Evolutionary conservation across 2,888 invertebrate species (phyloP).

Genomic region (Drosophila neonasuta): DNA sequence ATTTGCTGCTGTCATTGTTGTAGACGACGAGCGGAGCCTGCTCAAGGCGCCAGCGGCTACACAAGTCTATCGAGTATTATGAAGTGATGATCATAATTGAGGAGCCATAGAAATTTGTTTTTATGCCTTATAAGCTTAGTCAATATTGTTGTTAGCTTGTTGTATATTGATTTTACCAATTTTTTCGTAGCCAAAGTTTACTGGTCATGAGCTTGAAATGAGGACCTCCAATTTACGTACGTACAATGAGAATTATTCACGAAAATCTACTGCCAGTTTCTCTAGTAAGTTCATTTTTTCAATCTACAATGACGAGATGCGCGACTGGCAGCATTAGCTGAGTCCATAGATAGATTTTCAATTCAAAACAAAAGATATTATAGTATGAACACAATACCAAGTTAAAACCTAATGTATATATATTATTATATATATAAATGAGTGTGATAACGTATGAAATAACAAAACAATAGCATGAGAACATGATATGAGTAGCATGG

Average conservation of each 20-base stretch:
- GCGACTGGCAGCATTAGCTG: slow-evolving; percentile 22
- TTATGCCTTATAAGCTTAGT: slow-evolving; percentile 37
- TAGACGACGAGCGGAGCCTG: slow-evolving; percentile 35
- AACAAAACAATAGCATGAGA: slow-evolving; percentile 53
- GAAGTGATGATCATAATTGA: slow-evolving; percentile 61
- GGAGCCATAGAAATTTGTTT: slow-evolving; percentile 35
- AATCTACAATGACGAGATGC: slow-evolving; percentile 20
- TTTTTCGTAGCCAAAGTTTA: slow-evolving; percentile 54
- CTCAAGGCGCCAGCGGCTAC: slow-evolving; percentile 79
- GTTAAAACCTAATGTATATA: slow-evolving; percentile 14
- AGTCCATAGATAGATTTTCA: slow-evolving; percentile 27
- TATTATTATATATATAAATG: not conserved
- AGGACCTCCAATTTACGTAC: slow-evolving; percentile 31
- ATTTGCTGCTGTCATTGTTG: slow-evolving; percentile 85
- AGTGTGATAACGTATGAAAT: slow-evolving; percentile 58
- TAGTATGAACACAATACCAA: slow-evolving; percentile 16
- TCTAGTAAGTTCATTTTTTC: slow-evolving; percentile 4
- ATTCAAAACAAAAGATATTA: slow-evolving; percentile 39
- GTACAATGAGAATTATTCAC: slow-evolving; percentile 10
- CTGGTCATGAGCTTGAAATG: slow-evolving; percentile 9
- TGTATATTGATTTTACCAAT: slow-evolving; percentile 35
- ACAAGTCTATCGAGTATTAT: slow-evolving; percentile 81
- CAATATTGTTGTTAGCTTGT: slow-evolving; percentile 50
- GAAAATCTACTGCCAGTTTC: slow-evolving; percentile 32
- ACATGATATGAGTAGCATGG: slow-evolving; percentile 31